Conservation (phyloP, 1,140 invertebrate genomes). For the Leptinotarsa texana region DNA sequence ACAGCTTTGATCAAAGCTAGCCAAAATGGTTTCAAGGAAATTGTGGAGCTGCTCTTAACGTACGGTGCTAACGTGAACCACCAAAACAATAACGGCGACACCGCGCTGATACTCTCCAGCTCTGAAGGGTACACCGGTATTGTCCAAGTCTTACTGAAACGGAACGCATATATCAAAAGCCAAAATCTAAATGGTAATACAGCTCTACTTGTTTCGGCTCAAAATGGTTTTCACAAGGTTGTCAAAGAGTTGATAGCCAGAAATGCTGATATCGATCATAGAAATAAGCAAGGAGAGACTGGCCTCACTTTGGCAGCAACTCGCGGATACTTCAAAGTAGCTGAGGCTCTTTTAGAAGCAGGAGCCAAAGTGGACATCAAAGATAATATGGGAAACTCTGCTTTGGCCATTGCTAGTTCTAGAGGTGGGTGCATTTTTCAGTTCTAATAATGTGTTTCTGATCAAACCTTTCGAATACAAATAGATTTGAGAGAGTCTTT, state of each 20-base stretch:
- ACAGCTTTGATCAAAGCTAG: not conserved
- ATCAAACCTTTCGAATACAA: no score
- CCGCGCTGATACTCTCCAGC: not conserved
- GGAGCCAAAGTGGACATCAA: not conserved
- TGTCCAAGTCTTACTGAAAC: not conserved
- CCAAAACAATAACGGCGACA: not conserved
- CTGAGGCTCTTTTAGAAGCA: not conserved
- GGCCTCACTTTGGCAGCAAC: not conserved
- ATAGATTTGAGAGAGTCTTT: no score
- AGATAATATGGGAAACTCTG: not conserved
- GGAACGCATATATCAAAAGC: not conserved
- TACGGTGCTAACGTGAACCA: not conserved
- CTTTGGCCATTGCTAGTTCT: slow-evolving; percentile 11
- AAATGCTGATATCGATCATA: not conserved
- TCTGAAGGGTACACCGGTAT: not conserved
- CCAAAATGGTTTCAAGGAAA: not conserved
- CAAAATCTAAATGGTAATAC: not conserved
- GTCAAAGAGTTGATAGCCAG: not conserved
- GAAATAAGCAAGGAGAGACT: not conserved
- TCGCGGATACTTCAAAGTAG: not conserved
- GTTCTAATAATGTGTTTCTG: no score
- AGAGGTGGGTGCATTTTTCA: not conserved
- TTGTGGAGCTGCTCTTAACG: not conserved
- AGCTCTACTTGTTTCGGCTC: not conserved
- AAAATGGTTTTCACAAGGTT: not conserved